These are phyloP conservation scores for Cydia pomonella DNA, from an alignment of 1,140 invertebrate genomes.

Conservation along the genomic window DNA sequence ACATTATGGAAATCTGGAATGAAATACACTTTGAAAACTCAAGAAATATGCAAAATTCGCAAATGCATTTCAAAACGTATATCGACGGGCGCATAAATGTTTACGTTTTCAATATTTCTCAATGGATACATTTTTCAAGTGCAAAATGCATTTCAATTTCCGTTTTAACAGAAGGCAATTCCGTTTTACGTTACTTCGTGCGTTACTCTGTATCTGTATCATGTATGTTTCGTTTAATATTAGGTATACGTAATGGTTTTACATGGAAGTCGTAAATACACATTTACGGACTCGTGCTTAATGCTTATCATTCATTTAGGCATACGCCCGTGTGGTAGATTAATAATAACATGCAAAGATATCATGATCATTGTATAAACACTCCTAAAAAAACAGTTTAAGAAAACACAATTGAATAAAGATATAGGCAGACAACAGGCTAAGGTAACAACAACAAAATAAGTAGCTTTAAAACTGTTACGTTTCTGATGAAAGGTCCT, in stretches of 20 bases:
- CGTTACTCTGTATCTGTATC: neutral
- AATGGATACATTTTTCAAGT: neutral
- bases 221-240: neutral
- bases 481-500: no score
- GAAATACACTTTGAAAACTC: neutral
- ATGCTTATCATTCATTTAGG: no score
- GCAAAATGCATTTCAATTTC: neutral
- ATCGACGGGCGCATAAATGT: neutral
- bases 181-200: slow-evolving; percentile 4
- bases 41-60: neutral
- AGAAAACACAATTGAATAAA: no score
- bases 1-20: neutral
- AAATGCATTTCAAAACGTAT: neutral
- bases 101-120: slow-evolving; percentile 10
- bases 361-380: no score
- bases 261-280: no score
- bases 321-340: no score
- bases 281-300: no score
- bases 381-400: no score
- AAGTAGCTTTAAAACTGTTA: no score
- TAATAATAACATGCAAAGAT: no score
- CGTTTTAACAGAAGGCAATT: neutral
- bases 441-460: no score
- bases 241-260: neutral
- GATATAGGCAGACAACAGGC: no score